Evolutionary conservation across 1,140 invertebrate species (phyloP).

Genomic region (Pachyrhynchus sulphureomaculatus): DNA sequence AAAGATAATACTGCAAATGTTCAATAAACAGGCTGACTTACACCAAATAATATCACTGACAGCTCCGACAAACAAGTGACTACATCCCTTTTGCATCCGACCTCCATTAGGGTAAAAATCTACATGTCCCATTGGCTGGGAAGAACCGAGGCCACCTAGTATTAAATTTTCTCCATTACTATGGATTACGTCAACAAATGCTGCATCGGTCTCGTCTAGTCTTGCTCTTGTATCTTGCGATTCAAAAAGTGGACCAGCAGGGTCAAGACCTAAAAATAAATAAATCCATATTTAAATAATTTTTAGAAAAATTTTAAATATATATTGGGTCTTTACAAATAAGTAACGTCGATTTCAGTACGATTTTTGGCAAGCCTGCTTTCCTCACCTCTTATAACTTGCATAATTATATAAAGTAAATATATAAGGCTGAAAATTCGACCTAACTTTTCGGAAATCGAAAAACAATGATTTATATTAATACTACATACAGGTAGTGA

Average conservation of each 20-base stretch:
- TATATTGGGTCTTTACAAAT: too few species aligned
- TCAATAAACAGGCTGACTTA: too few species aligned
- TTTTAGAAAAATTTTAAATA: too few species aligned
- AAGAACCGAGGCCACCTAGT: slow-evolving; percentile 78
- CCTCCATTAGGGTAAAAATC: slow-evolving; percentile 93
- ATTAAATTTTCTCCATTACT: slow-evolving; percentile 89
- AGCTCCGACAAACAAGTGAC: slow-evolving; percentile 83
- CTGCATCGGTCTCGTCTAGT: slow-evolving; percentile 80
- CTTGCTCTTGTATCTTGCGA: slow-evolving; percentile 78
- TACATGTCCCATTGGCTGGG: slow-evolving; percentile 86
- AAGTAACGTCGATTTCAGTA: too few species aligned
- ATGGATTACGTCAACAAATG: slow-evolving; percentile 94
- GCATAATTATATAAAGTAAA: too few species aligned
- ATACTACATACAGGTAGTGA: too few species aligned
- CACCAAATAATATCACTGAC: slow-evolving; percentile 89
- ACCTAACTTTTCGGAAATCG: too few species aligned
- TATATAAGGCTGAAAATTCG: too few species aligned
- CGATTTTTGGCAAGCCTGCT: too few species aligned
- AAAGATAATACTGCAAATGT: too few species aligned
- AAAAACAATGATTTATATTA: too few species aligned
- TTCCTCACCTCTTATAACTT: too few species aligned
- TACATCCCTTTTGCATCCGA: slow-evolving; percentile 81
- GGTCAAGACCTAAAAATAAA: slow-evolving; percentile 72
- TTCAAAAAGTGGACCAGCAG: slow-evolving; percentile 87
- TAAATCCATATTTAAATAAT: background rate